These are phyloP conservation scores for Lithophane leautieri DNA, from an alignment of 2,888 invertebrate species.

Conservation along the genomic window DNA sequence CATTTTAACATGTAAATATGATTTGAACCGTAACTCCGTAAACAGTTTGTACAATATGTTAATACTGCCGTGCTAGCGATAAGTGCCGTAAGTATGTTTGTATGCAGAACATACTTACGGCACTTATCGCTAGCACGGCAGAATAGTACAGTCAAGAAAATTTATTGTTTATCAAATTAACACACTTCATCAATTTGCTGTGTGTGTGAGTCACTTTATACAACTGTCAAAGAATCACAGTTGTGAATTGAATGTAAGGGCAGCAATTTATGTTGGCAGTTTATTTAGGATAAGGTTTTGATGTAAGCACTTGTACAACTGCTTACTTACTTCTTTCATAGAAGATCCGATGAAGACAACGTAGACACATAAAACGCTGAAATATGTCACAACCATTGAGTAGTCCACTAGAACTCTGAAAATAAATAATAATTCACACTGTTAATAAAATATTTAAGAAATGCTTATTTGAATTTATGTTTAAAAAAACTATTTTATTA, in stretches of 20 bases:
- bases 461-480: neutral
- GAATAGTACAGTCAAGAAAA: too few species aligned
- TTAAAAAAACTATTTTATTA: neutral
- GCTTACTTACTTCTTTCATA: constrained; percentile 90
- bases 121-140: too few species aligned
- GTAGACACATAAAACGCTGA: constrained; percentile 94
- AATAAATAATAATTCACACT: constrained; percentile 48
- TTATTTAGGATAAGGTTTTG: too few species aligned
- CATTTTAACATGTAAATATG: neutral
- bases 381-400: constrained; percentile 92
- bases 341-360: constrained; percentile 94
- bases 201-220: too few species aligned
- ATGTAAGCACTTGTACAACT: neutral
- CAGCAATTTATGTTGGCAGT: neutral
- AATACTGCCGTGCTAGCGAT: too few species aligned
- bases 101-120: too few species aligned
- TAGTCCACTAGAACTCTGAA: constrained; percentile 92
- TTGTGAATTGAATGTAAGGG: neutral
- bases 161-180: neutral
- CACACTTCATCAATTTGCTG: neutral
- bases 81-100: too few species aligned
- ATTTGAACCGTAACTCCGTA: neutral
- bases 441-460: neutral
- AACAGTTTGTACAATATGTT: too few species aligned
- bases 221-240: neutral